Base-by-base conservation (phyloP, 2,888 invertebrate species). In the Heliconius sara region DNA sequence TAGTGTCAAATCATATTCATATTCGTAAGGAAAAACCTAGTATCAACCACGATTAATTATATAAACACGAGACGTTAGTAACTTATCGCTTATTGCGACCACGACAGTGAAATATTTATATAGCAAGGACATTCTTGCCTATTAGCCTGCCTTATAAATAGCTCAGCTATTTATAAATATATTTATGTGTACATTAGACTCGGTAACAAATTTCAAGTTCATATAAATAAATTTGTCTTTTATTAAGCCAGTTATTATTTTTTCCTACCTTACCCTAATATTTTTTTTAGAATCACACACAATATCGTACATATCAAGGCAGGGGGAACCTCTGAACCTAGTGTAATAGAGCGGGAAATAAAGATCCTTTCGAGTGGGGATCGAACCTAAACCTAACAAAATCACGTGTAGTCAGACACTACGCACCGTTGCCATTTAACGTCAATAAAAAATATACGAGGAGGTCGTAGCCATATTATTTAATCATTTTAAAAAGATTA, bases 11-110 rank as follows among this genome's bases (percentile, higher is more conserved):
- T 19, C 16, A 19, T 66, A 30, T 66, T 30, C 30, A 34, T 30
- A 57, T 47, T 47, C 7, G 22, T 10, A 60, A 60, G 60, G 60
- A n/a, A 60, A 27, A 60, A 60, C 2, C 60, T n/a, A n/a, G 10
- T n/a, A n/a, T 60, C n/a, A 60, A n/a, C 22, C n/a, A 60, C 60
- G 60, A 60, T 60, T 22, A 60, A 67, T 67, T 30, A 67, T 67
- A 67, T 67, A 22, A 30, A 34, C 19, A 67, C 67, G 67, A 67
- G 60, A n/a, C 22, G 60, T n/a, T 3, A 57, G 57, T 57, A 3
- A 60, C 22, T 60, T 60, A 60, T 60, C 57, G 57, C n/a, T 60
- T 60, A 60, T 60, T 60, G 57, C 57, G 3, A 10, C 57, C 9
- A 22, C 57, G n/a, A 60, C 57, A 60, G 27, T 27, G 16, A 25